Base-by-base conservation (phyloP, 2,888 invertebrate genomes). In the Spodoptera exigua region DNA sequence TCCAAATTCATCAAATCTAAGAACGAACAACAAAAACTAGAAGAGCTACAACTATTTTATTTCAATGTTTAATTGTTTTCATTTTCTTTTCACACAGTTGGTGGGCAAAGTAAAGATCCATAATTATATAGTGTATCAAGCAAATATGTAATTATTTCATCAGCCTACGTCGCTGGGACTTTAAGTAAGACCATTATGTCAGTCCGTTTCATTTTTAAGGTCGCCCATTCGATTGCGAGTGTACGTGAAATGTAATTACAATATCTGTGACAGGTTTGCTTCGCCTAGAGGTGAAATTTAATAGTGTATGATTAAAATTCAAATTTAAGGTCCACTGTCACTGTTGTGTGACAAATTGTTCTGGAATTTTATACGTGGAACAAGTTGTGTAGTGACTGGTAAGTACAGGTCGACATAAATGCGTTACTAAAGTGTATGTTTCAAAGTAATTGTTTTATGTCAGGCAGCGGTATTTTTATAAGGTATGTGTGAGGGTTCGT, bases 51-150 rank as follows among this genome's bases (percentile, higher is more conserved):
- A 53, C 60, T 40, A 61, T 73, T 64, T 61, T 55, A 61, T 73
- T 64, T 61, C 53, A 59, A 70, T 70, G 61, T 83, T 78, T 86
- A 89, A 90, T 89, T 87, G 87, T 88, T 88, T 90, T 81, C 78
- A 86, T 87, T 87, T 83, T 82, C 76, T 83, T 85, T 87, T 89
- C 85, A 85, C 89, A 89, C 87, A 86, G 83, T 83, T 76, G 83
- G 81, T 84, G 83, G 73, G 79, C 82, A 82, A 78, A 73, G 69
- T 86, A 83, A 82, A 85, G 80, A 82, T 82, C 71, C 73, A 60
- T 89, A 89, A 90, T 89, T 86, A 87, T 69, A 86, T 59, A 74
- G 72, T 72, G 70, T 73, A 76, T 72, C 62, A 56, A 64, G 68
- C 63, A 70, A 71, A 75, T 75, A 58, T 83, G 76, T 89, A 83